Evolutionary conservation across 2,797 vertebrate genomes (phyloP).

Genomic region (Poecilia gillii): DNA sequence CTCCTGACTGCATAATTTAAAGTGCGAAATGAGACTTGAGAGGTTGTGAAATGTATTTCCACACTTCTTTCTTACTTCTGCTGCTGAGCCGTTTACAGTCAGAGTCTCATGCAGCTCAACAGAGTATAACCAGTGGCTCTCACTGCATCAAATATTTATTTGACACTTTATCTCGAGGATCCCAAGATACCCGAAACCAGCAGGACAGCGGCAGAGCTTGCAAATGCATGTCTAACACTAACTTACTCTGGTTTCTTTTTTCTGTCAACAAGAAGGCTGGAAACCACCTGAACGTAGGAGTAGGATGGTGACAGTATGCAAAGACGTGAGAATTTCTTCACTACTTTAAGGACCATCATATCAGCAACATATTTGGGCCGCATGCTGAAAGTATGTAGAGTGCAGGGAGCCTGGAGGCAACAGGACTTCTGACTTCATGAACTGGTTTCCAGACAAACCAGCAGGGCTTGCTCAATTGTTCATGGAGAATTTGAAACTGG

Average conservation of each 20-base stretch:
- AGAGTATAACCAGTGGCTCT: neutral
- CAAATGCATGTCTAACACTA: neutral
- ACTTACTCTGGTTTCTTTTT: neutral
- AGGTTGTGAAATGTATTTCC: conserved; percentile 39
- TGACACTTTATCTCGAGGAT: neutral
- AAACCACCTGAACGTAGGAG: neutral
- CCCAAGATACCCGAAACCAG: neutral
- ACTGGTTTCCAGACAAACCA: neutral
- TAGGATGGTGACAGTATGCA: neutral
- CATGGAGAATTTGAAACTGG: neutral
- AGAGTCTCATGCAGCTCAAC: neutral
- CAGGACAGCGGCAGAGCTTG: neutral
- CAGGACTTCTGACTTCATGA: neutral
- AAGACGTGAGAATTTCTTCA: neutral
- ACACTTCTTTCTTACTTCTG: neutral
- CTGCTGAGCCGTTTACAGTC: neutral
- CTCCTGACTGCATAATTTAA: neutral
- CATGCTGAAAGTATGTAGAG: neutral
- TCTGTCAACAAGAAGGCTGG: neutral
- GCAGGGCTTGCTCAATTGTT: neutral
- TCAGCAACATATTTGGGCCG: neutral
- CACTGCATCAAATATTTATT: conserved; percentile 13
- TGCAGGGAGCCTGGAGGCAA: neutral
- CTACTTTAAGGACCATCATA: neutral
- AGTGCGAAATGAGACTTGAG: conserved; percentile 44